These are phyloP conservation scores for Sialis fuliginosa DNA, from an alignment of 2,888 invertebrate genomes.

Conservation along the genomic window DNA sequence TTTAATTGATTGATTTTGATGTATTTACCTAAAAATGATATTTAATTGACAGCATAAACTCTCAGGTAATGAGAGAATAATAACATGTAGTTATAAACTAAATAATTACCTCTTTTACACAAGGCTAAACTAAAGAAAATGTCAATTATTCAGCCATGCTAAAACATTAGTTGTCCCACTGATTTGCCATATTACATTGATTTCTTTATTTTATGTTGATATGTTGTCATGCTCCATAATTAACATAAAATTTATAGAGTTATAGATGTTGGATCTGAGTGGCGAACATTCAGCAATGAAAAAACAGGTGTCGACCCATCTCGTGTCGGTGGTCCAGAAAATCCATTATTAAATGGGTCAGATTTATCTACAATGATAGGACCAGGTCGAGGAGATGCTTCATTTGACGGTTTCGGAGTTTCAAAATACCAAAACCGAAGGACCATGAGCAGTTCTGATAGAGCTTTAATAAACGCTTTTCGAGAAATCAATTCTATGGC, in stretches of 20 bases:
- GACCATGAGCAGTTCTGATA: constrained; percentile 84
- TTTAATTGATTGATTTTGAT: too few relatives aligned
- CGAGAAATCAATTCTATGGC: constrained; percentile 97
- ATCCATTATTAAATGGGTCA: constrained; percentile 85
- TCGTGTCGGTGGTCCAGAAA: constrained; percentile 99
- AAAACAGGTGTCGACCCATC: constrained; percentile 93
- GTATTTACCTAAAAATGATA: too few relatives aligned
- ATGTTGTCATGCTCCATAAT: too few relatives aligned
- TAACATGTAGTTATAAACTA: too few relatives aligned
- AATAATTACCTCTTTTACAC: too few relatives aligned
- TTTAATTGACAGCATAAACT: too few relatives aligned
- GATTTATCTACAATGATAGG: constrained; percentile 95
- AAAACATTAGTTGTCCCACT: too few relatives aligned
- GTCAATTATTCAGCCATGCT: too few relatives aligned
- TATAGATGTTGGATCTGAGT: constrained; percentile 99
- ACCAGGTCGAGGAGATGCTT: constrained; percentile 53
- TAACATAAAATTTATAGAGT: constrained; percentile 40
- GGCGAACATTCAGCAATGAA: constrained; percentile 99
- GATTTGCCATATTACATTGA: too few relatives aligned
- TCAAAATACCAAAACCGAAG: constrained; percentile 57
- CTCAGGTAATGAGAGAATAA: too few relatives aligned
- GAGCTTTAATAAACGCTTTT: constrained; percentile 90
- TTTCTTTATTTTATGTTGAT: too few relatives aligned
- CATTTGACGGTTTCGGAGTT: constrained; percentile 73
- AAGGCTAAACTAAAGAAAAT: too few relatives aligned